Evolutionary conservation across 2,113 vertebrate species (phyloP), one percentile per base, ranked within the genome.

Genomic region (Hippocampus guttulatus): DNA sequence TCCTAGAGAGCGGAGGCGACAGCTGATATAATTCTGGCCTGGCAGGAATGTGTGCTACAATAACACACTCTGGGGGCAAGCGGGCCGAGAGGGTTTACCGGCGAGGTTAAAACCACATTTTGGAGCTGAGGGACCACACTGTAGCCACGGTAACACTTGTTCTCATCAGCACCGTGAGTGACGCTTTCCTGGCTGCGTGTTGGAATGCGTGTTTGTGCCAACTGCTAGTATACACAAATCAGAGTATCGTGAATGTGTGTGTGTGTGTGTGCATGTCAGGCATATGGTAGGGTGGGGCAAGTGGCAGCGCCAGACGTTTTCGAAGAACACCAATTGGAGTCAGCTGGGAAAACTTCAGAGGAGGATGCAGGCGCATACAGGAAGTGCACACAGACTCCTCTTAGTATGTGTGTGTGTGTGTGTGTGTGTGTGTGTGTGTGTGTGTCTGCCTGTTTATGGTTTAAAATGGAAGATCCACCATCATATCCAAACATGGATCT

Each of bases 21-120:
- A 88, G 82, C 85, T 91, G 88, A 90, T 80, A 85, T 84, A 89
- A 90, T 81, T 85, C 80, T 76, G 70, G 84, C 75, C 88, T 77
- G 75, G 70, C 79, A 88, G 85, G 85, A 84, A 92, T 90, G 91
- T 82, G 87, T 73, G 70, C 77, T 88, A 79, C 77, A 82, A 89
- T 79, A 88, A 88, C 79, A 89, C 75, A 82, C 82, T 74, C 72
- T 70, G 54, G 73, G 75, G 84, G 68, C 10, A 8, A 76, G 79
- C 77, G 74, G 70, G 83, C 75, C 70, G 63, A 75, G 76, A 80
- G 87, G 87, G 79, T 88, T 87, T 85, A 80, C 81, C 67, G 68
- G 68, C 52, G 75, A 68, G 66, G 68, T 75, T 73, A 66, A 80
- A 64, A 79, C 68, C 79, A 86, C 79, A 88, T 86, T 87, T 83